phyloP scores from a whole-genome alignment of 2,888 invertebrate genomes.

The Drosophila flavopinicola region DNA sequence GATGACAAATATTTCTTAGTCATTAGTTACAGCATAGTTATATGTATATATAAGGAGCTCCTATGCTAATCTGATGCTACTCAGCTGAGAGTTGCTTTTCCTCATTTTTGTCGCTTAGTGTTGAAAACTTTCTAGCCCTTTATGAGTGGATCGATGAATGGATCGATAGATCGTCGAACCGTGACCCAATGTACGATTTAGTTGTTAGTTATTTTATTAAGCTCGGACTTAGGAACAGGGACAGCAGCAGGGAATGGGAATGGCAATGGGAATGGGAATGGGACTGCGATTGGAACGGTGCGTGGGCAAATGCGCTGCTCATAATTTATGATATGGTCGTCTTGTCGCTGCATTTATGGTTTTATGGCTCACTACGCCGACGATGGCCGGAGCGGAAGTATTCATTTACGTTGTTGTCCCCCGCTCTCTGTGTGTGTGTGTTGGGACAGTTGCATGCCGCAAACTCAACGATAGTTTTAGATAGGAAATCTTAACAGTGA shows the following conservation, averaged over 20 bases:
- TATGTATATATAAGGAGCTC: too few species aligned
- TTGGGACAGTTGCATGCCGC: slow-evolving; percentile 35
- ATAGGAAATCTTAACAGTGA: slow-evolving; percentile 51
- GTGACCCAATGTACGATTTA: slow-evolving; percentile 75
- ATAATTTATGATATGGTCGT: slow-evolving; percentile 72
- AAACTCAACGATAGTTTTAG: slow-evolving; percentile 46
- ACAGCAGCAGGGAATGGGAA: slow-evolving; percentile 9
- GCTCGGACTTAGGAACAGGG: slow-evolving; percentile 16
- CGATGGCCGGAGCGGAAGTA: slow-evolving; percentile 67
- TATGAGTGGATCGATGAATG: slow-evolving; percentile 54
- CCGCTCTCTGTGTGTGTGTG: background rate
- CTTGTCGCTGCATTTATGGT: slow-evolving; percentile 76
- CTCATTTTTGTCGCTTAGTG: slow-evolving; percentile 40
- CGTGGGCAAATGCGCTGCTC: slow-evolving; percentile 60
- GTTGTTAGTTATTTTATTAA: slow-evolving; percentile 67
- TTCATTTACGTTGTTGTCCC: slow-evolving; percentile 55
- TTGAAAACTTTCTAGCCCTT: slow-evolving; percentile 28
- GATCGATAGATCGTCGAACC: slow-evolving; percentile 72
- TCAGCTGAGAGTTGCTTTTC: background rate
- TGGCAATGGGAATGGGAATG: slow-evolving; percentile 2
- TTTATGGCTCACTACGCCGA: slow-evolving; percentile 74
- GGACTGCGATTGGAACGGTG: slow-evolving; percentile 32
- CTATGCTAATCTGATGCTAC: background rate
- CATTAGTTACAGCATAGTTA: too few species aligned
- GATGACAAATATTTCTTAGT: background rate